phyloP scores from a whole-genome alignment of 1,140 invertebrate species.

The Drosophila quadrilineata region DNA sequence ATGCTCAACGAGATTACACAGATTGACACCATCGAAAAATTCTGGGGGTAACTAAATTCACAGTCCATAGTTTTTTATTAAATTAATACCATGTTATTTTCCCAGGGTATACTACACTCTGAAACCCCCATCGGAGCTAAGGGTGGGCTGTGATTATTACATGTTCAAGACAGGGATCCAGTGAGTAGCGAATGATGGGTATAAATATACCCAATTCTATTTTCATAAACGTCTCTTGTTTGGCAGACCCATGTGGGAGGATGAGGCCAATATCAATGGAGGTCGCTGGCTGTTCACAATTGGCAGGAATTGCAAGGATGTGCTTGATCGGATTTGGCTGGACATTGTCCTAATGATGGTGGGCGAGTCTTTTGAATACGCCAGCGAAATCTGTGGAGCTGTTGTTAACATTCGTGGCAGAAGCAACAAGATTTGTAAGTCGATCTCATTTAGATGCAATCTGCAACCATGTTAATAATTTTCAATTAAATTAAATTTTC shows the following conservation, averaged over 20 bases:
- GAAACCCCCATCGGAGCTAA: constrained; percentile 94
- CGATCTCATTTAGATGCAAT: background rate
- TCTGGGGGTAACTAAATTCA: constrained; percentile 86
- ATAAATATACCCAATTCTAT: constrained; percentile 89
- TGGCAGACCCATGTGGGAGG: constrained; percentile 99
- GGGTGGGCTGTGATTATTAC: constrained; percentile 96
- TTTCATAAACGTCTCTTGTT: constrained; percentile 84
- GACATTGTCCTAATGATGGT: constrained; percentile 92
- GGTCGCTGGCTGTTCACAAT: constrained; percentile 97
- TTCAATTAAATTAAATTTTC: constrained; percentile 16
- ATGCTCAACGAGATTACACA: constrained; percentile 96
- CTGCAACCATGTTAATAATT: constrained; percentile 82
- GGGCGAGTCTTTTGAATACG: constrained; percentile 97
- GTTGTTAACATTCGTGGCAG: constrained; percentile 96
- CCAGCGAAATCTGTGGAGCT: constrained; percentile 96
- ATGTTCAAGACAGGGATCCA: constrained; percentile 98
- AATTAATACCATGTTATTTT: constrained; percentile 90
- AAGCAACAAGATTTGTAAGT: constrained; percentile 91
- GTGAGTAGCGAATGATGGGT: constrained; percentile 85
- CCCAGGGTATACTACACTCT: constrained; percentile 97
- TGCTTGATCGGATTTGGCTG: constrained; percentile 96
- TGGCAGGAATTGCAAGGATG: constrained; percentile 90
- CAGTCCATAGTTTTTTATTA: constrained; percentile 81
- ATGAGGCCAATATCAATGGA: constrained; percentile 92
- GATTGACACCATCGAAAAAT: constrained; percentile 98